A percentile compares a stretch with the other conserved stretches of the same genome.
Evolutionary conservation across 2,888 invertebrate species (phyloP).

Genomic region (Aphidoletes aphidimyza): DNA sequence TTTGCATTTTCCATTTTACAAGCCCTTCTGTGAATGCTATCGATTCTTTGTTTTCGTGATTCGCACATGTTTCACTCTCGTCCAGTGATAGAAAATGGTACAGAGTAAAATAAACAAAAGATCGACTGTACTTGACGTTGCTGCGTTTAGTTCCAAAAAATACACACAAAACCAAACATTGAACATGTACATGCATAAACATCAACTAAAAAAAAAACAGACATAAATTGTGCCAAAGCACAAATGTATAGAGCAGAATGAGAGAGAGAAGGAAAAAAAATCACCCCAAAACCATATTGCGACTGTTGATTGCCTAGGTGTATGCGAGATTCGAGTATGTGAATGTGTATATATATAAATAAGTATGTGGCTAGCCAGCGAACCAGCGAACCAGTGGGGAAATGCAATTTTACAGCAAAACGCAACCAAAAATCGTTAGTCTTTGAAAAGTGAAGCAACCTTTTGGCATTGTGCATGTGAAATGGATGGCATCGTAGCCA

Average conservation of each 20-base stretch:
- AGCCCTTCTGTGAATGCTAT: neutral
- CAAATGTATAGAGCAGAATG: neutral
- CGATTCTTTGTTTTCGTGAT: neutral
- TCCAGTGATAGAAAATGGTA: neutral
- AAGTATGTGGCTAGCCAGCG: too few relatives aligned
- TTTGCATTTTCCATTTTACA: neutral
- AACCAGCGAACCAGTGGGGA: slow-evolving; percentile 21
- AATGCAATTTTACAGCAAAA: neutral
- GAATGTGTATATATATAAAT: neutral
- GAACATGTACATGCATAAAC: neutral
- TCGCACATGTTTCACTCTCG: slow-evolving; percentile 13
- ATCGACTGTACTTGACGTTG: slow-evolving; percentile 47
- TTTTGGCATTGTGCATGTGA: neutral
- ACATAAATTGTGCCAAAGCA: neutral
- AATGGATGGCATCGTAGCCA: neutral
- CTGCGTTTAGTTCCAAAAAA: neutral
- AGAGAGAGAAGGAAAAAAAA: neutral
- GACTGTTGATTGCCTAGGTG: slow-evolving; percentile 34
- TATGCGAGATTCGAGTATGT: neutral
- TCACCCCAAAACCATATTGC: slow-evolving; percentile 44
- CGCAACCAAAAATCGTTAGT: too few relatives aligned
- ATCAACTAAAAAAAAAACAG: neutral
- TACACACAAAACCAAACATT: neutral
- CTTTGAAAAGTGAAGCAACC: too few relatives aligned
- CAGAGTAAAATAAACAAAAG: slow-evolving; percentile 4